phyloP scores from a whole-genome alignment of 2,113 vertebrate species.

The Zosterops hypoxanthus region DNA sequence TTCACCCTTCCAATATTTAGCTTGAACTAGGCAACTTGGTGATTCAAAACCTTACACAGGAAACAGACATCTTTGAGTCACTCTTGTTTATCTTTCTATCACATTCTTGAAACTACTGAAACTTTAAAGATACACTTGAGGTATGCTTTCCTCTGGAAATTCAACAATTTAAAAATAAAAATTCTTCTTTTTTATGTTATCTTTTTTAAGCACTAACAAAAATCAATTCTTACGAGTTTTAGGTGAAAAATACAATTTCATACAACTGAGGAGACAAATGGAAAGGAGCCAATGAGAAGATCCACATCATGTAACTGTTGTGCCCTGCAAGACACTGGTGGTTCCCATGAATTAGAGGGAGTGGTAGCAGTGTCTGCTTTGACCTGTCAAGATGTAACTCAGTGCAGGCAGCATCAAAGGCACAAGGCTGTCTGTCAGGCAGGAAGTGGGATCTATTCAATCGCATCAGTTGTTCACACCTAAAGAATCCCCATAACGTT shows the following conservation, averaged over 20 bases:
- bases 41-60: constrained; percentile 36
- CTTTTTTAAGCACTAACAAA: background rate
- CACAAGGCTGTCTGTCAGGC: background rate
- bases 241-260: background rate
- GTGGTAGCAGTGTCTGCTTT: background rate
- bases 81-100: constrained; percentile 30
- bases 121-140: background rate
- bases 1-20: background rate
- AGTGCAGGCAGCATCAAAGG: background rate
- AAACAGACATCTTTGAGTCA: constrained; percentile 32
- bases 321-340: background rate
- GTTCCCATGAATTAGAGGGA: background rate
- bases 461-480: background rate
- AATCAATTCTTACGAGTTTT: background rate
- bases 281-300: background rate
- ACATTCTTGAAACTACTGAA: background rate
- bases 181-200: background rate
- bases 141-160: background rate
- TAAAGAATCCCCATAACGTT: background rate
- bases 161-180: background rate
- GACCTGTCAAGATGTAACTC: background rate
- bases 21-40: background rate
- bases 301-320: background rate
- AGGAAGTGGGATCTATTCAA: constrained; percentile 4
- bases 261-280: background rate